These are phyloP conservation scores for Hiodon alosoides DNA, from an alignment of 2,113 vertebrate genomes.

Conservation along the genomic window DNA sequence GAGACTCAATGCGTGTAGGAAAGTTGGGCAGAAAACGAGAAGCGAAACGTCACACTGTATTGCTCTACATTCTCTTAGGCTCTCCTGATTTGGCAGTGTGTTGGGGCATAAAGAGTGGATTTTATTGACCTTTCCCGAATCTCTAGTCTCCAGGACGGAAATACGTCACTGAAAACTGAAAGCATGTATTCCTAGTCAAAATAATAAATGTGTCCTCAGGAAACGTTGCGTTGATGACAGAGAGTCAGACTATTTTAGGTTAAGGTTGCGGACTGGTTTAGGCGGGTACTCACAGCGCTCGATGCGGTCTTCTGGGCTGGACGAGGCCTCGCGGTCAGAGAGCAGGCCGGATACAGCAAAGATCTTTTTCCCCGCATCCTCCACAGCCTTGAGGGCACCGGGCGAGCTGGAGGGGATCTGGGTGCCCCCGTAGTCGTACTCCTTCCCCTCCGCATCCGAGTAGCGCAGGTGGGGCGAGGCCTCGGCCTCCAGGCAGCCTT, in stretches of 20 bases:
- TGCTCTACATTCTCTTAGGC: too few species aligned
- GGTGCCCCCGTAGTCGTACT: constrained; percentile 86
- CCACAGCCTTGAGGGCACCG: constrained; percentile 84
- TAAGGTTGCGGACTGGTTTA: neutral
- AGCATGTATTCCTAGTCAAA: neutral
- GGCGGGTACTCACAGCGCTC: constrained; percentile 90
- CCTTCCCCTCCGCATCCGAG: constrained; percentile 97
- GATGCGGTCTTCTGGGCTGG: constrained; percentile 94
- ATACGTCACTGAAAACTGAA: neutral
- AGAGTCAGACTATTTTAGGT: neutral
- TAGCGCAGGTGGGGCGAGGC: constrained; percentile 94
- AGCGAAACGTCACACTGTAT: too few species aligned
- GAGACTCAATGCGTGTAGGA: too few species aligned
- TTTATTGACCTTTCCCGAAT: too few species aligned
- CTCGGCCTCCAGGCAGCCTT: constrained; percentile 94
- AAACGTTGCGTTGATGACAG: neutral
- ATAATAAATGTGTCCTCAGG: neutral
- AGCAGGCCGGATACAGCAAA: constrained; percentile 97
- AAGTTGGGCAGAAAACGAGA: too few species aligned
- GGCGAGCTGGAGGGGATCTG: constrained; percentile 92
- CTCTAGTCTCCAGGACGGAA: neutral
- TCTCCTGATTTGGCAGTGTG: too few species aligned
- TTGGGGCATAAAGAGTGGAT: too few species aligned
- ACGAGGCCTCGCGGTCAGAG: constrained; percentile 94
- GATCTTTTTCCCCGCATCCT: constrained; percentile 95